Base-by-base conservation (phyloP, 2,888 invertebrate genomes). In the Unio pictorum region DNA sequence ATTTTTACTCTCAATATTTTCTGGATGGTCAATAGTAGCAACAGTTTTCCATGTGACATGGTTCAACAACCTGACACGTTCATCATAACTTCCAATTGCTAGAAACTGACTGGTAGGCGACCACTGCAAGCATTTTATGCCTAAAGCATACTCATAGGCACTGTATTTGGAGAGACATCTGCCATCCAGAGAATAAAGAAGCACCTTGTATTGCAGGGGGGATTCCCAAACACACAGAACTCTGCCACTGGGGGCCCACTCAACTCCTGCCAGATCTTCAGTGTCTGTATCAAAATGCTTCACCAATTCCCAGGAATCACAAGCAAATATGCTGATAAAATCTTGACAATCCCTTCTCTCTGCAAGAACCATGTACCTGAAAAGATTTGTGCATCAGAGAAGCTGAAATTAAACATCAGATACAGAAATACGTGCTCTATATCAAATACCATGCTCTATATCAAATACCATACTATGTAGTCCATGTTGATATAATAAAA, bases 321-420 rank as follows among this genome's bases (percentile, higher is more conserved):
- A 86, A 55, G 82, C 82, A 81, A 90, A 90, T 23, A 90, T 84
- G 68, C 89, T 89, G 74, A 91, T 75, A 73, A 84, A 88, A 78
- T 91, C 91, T 69, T 89, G 89, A 70, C 89, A 89, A 71, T 90
- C 90, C 23, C 90, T 70, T 60, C 90, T 82, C 82, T 91, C 91
- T 8, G 90, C 90, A 55, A 91, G 76, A 4, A 90, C 91, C 85
- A 91, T 83, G 81, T 89, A 91, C 64, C 88, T 81, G 72, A 57
- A 57, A 60, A 65, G 58, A 69, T 45, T 45, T 45, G 45, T 45
- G 45, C 45, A 45, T 45, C 15, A 45, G 45, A 5, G 30, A 45
- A 3, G 45, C 15, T 45, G 4, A 45, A 45, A 45, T 45, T 45
- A 45, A 45, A 45, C 45, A 45, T 45, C 15, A 45, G 45, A 45